These are phyloP conservation scores for Urocitellus parryii DNA, from an alignment of 2,113 vertebrate species.

Conservation along the genomic window DNA sequence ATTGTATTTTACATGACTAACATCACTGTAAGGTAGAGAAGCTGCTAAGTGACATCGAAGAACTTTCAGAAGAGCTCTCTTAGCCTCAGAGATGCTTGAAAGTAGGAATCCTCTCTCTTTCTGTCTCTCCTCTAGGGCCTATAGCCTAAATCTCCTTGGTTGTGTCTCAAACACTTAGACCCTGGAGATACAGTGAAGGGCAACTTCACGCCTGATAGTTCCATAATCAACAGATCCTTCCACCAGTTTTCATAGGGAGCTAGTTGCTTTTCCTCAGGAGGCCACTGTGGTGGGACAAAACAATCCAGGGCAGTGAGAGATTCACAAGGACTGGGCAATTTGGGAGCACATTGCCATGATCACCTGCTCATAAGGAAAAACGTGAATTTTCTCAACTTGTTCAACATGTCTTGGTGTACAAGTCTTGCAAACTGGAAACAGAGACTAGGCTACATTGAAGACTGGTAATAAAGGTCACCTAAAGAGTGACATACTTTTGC, in stretches of 20 bases:
- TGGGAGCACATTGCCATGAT: conserved; percentile 92
- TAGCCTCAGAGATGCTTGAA: background rate
- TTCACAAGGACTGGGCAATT: conserved; percentile 93
- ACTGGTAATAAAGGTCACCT: conserved; percentile 92
- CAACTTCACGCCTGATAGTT: background rate
- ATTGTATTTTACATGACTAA: conserved; percentile 14
- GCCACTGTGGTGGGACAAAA: conserved; percentile 91
- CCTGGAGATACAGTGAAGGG: background rate
- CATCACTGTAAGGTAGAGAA: background rate
- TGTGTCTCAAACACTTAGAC: background rate
- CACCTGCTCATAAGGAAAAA: conserved; percentile 94
- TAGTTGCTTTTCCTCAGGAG: background rate
- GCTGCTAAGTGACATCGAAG: background rate
- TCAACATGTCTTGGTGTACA: conserved; percentile 94
- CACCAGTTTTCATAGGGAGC: background rate
- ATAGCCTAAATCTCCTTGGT: background rate
- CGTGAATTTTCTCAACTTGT: conserved; percentile 92
- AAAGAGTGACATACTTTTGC: conserved; percentile 52
- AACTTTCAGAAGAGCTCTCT: background rate
- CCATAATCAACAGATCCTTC: background rate
- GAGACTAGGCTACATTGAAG: conserved; percentile 93
- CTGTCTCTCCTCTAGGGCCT: background rate
- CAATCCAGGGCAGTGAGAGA: conserved; percentile 91
- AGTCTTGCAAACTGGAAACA: conserved; percentile 92
- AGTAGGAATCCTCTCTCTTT: background rate